Evolutionary conservation across 2,888 invertebrate species (phyloP), one percentile per base, ranked within the genome.

Genomic region (Drosophila paranaensis): DNA sequence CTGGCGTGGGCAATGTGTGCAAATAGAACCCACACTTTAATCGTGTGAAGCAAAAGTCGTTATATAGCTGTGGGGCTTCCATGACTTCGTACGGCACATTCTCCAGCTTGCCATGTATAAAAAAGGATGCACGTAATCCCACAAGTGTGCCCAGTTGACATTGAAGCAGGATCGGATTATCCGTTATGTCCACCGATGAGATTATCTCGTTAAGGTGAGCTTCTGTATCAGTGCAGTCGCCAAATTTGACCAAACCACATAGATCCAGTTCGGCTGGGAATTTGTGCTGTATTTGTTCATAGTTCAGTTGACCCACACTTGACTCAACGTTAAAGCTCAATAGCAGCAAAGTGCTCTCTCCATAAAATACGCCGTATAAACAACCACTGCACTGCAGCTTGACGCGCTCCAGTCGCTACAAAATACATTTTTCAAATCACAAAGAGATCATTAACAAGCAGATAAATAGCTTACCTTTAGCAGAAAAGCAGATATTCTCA

Each of bases 181-280:
- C 96, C 57, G 96, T 96, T 83, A 96, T 95, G 90, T 96, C 96
- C 65, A 97, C 95, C 92, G 96, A 95, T 92, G 95, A 94, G 45
- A 95, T 91, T 80, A 94, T 94, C 91, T 95, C 95, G 89, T 94
- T 95, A 33, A 95, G 93, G 85, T 95, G 94, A 5, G 94, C 94
- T 81, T 95, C 94, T 50, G 94, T 93, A 75, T 94, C 94, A 48
- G 94, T 92, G 54, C 94, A 94, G 79, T 95, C 94, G 25, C 95
- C 95, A 74, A 96, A 95, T 84, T 95, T 95, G 16, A 96, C 94
- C 64, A 96, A 94, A 33, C 97, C 97, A 91, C 96, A 97, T 56
- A 96, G 93, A 92, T 97, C 96, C 69, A 97, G 93, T 91, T 96
- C 96, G 3, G 95, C 95, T 16, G 97, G 96, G 86, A 96, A 94